Base-by-base conservation (phyloP, 2,888 invertebrate genomes). In the Achlya flavicornis region DNA sequence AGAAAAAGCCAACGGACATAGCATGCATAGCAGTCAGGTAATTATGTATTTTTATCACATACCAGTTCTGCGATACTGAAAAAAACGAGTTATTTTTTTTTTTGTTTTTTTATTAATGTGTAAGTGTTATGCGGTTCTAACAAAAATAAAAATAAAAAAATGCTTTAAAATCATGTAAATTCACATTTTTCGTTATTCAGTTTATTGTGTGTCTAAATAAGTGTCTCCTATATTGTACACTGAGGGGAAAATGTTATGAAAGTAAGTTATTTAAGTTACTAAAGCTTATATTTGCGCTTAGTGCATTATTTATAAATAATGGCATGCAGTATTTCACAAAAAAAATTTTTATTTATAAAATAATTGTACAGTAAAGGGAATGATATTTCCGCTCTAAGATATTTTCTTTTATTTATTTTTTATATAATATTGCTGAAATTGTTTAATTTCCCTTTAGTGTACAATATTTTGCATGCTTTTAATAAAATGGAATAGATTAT, bases 1-100 rank as follows among this genome's bases (percentile, higher is more conserved):
- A 0, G 94, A 94, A 41, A 91, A 89, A 62, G 94, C 95, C 7
- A 96, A 95, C 76, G 94, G 94, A 41, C 93, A 94, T 64, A 96
- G 94, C 67, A 80, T 93, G 48, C 91, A 92, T 12, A 92, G 94
- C 19, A 95, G 95, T 74, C 95, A 95, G 94, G 95, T 95, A 78
- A 63, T 79, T 73, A 41, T 6, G 38, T 57, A 46, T 19, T 46
- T n/a, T n/a, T 6, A n/a, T n/a, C 43, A 14, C 3, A 4, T 12
- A 14, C 14, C 35, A 35, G 32, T 12, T 58, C 12, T 58, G 4
- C 6, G 57, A 16, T 57, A 1, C 1, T 19, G 57, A 57, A 57
- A 57, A 57, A 32, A 26, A 14, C 14, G 57, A 26, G 3, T 0
- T 26, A 11, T 8, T 19, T 16, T 19, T 7, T 16, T 57, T 16